Base-by-base conservation (phyloP, 2,888 invertebrate species). In the Abscondita cerata region DNA sequence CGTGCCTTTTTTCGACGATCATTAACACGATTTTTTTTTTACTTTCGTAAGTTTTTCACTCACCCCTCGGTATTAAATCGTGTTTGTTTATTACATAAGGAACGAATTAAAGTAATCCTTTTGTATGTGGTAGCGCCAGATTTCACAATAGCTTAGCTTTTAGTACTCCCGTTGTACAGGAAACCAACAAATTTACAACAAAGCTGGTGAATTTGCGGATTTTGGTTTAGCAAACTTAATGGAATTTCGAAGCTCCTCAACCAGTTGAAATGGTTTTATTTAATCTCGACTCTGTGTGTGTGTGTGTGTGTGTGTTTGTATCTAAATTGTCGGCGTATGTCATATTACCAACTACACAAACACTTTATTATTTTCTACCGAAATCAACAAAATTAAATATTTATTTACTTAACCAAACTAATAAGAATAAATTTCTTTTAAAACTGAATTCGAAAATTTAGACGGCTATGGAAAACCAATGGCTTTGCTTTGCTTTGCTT, bases 101-200 rank as follows among this genome's bases (percentile, higher is more conserved):
- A 57, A 48, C 50, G 58, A 62, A 62, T 58, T 59, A 58, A 62
- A 62, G 62, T 58, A 62, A 62, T 62, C 62, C 62, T 58, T 62
- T 62, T 62, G 62, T 62, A 51, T 59, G 50, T 48, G 57, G 50
- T 48, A 59, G 52, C 58, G 57, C 47, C 46, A 36, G 51, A 34
- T 46, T 46, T 61, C 59, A 68, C 63, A 68, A 66, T 66, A 64
- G 61, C 63, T 34, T 47, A 60, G 58, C 51, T 47, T 53, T 54
- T 59, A 62, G 65, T 60, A 53, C 52, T 52, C 47, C 65, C 68
- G 70, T 72, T 72, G 70, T 71, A 68, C 66, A 72, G 73, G 72
- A 75, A 75, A 73, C 74, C 72, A 71, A 74, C 74, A 72, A 75
- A 75, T 59, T 59, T 52, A 52, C 59, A 59, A 59, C 59, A 59